Evolutionary conservation across 2,888 invertebrate genomes (phyloP), one percentile per base, ranked within the genome.

Genomic region (Netelia virgata): DNA sequence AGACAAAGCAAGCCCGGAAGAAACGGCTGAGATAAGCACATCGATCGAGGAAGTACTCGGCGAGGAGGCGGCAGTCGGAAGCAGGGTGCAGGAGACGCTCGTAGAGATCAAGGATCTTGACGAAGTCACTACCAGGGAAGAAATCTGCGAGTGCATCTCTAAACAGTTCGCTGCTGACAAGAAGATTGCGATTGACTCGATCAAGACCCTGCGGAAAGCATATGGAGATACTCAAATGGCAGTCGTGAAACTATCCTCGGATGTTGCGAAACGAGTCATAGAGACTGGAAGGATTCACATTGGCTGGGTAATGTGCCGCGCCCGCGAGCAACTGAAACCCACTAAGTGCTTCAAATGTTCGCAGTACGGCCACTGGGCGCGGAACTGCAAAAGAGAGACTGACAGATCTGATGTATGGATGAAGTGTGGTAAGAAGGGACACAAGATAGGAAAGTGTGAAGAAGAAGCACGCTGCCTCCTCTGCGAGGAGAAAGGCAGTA

Each of bases 281-380:
- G 53, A 57, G 61, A 14, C 14, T 1, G 75, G 63, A n/a, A 79
- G 70, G 28, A 72, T 82, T 3, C 11, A 59, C 28, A 80, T 80
- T 23, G 68, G 83, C 10, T 86, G 81, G 86, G 86, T 85, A 3
- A 68, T 69, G 69, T 83, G 83, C 72, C 61, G 83, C 28, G 75
- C 77, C 1, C 57, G 80, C 53, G 74, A 69, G n/a, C 64, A 63
- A 20, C 66, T n/a, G 10, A 70, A 68, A 59, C 68, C 77, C 14
- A 14, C 50, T 3, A 76, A 78, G 63, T 85, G 81, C 36, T 86
- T 50, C 28, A 80, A 76, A 47, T 86, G 84, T 66, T 86, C 77
- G 68, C 55, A 74, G 10, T 85, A 57, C 10, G 72, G 83, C 20
- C 88, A 88, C 50, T 0, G 78, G 14, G 74, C 70, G 0, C 10